Evolutionary conservation across 2,888 invertebrate genomes (phyloP).

Genomic region (Amaurobius ferox): DNA sequence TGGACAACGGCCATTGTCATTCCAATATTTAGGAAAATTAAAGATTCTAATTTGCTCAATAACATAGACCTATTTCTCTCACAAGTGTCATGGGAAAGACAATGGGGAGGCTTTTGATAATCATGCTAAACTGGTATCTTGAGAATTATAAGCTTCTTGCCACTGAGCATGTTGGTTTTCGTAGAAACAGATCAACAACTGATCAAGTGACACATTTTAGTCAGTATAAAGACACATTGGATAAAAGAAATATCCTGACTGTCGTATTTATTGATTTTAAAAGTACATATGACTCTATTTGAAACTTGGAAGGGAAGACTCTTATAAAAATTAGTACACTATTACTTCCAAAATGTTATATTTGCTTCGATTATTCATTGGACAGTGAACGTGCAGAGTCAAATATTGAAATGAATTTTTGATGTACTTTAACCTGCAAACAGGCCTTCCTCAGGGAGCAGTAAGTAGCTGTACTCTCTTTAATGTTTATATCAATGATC

Average conservation of each 20-base stretch:
- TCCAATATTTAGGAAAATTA: too few species aligned
- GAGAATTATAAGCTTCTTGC: neutral
- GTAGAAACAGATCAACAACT: neutral
- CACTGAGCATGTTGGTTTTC: neutral
- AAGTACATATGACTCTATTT: too few species aligned
- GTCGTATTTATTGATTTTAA: too few species aligned
- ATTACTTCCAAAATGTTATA: neutral
- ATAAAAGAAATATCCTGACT: too few species aligned
- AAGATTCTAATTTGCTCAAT: too few species aligned
- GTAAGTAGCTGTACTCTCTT: conserved; percentile 5
- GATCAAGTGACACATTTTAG: neutral
- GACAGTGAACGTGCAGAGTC: neutral
- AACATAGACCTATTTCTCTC: neutral
- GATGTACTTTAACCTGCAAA: neutral
- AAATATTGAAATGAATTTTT: neutral
- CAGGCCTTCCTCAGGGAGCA: conserved; percentile 10
- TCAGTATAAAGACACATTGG: neutral
- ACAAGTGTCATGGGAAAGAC: neutral
- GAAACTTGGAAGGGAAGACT: neutral
- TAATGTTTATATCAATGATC: neutral
- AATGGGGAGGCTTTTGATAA: conserved; percentile 1
- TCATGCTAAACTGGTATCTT: neutral
- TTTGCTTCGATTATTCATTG: neutral
- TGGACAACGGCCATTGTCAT: too few species aligned
- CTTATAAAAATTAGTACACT: neutral